Evolutionary conservation across 2,113 vertebrate genomes (phyloP).

Genomic region (Platycercus adscitus): DNA sequence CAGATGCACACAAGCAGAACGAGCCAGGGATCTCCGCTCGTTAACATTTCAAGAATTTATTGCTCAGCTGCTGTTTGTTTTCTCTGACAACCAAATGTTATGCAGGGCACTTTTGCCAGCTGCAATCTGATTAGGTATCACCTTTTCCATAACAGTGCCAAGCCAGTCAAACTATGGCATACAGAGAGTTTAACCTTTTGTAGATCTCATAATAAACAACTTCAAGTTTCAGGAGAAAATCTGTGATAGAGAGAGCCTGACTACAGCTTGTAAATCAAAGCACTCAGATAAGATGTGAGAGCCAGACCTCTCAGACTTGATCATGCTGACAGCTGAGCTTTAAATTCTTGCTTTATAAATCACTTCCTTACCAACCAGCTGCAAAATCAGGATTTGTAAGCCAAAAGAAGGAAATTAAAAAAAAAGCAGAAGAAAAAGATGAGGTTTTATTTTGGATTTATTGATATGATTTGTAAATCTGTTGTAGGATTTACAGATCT

Average conservation of each 20-base stretch:
- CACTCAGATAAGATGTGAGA: slow-evolving; percentile 21
- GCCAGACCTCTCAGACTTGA: slow-evolving; percentile 53
- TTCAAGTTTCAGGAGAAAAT: slow-evolving; percentile 56
- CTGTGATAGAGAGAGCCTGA: neutral
- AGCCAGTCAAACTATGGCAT: neutral
- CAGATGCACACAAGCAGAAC: neutral
- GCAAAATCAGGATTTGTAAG: slow-evolving; percentile 69
- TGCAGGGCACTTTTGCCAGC: slow-evolving; percentile 50
- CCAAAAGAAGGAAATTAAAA: neutral
- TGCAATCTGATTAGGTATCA: slow-evolving; percentile 60
- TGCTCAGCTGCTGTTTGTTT: slow-evolving; percentile 58
- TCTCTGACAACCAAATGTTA: slow-evolving; percentile 66
- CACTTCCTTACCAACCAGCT: slow-evolving; percentile 66
- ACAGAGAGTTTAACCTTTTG: slow-evolving; percentile 47
- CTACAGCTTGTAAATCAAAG: slow-evolving; percentile 70
- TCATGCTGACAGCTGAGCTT: slow-evolving; percentile 42
- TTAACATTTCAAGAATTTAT: slow-evolving; percentile 33
- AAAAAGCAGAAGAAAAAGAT: neutral
- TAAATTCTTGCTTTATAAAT: slow-evolving; percentile 70
- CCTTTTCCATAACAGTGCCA: slow-evolving; percentile 47
- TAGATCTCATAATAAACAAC: slow-evolving; percentile 33
- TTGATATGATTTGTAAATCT: slow-evolving; percentile 68
- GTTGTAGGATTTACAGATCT: slow-evolving; percentile 62
- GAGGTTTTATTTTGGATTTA: slow-evolving; percentile 62
- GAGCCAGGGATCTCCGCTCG: neutral